Evolutionary conservation across 2,888 invertebrate genomes (phyloP), one percentile per base, ranked within the genome.

Genomic region (Ophion ventricosus): DNA sequence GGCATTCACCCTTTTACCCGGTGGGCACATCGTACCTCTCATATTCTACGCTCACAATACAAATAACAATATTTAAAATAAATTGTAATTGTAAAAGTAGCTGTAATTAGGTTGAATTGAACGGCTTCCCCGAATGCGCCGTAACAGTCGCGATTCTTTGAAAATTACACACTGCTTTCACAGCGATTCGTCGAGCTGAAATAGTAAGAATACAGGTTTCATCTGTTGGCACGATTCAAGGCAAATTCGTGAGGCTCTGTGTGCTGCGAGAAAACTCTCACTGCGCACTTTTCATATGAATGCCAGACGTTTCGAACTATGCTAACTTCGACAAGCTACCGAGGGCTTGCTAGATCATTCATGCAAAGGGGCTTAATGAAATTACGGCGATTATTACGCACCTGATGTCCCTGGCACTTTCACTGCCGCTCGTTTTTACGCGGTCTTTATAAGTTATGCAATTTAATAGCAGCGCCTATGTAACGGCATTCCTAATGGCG

Each of bases 391-490:
- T 35, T 56, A 10, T 66, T 17, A 56, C 85, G 74, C 86, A 83
- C 85, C 80, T 86, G 88, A 78, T 26, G 87, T 85, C 63, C 76
- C 69, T 64, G 81, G 85, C 84, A 86, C 85, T 82, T 80, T 87
- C 80, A 56, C 56, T 14, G 10, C 2, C 64, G 4, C 35, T 35
- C 20, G 4, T 40, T 73, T 59, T 61, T 25, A 59, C 20, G 59
- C n/a, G 29, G 56, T 56, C 8, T 40, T 66, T 29, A 35, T 75
- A 64, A n/a, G 35, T 76, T 76, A 17, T 25, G 10, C 20, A 23
- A 76, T 66, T 29, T 17, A 40, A 66, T 54, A 63, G 20, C 49
- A 20, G 4, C 26, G 10, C 4, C 20, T n/a, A n/a, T 29, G 49
- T 54, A 20, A 29, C 74, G 29, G 0, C 20, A n/a, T 49, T 74